Base-by-base conservation (phyloP, 2,113 vertebrate genomes). In the Amblyornis subalaris region DNA sequence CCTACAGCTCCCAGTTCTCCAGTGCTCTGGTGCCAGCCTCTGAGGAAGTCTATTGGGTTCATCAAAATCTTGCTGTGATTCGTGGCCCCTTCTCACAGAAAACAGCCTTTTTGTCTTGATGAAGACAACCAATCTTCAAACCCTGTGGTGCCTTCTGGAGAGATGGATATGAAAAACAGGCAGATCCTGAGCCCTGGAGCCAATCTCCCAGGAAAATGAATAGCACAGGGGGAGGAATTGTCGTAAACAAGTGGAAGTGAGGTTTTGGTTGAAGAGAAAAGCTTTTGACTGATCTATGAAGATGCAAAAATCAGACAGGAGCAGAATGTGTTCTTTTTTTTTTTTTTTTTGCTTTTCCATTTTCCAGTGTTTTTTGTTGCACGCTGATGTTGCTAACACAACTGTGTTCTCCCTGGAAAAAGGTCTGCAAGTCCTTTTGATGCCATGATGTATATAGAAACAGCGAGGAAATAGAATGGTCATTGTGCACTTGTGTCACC, bases 121-220 rank as follows among this genome's bases (percentile, higher is more conserved):
- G 67, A 53, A 60, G 78, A 44, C 67, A 95, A 60, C 38, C 50
- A n/a, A 45, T 80, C 64, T 89, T 47, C 85, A 88, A 91, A 86
- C 65, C 79, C 88, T 45, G 0, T 17, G 48, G 74, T 93, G 82
- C 78, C 61, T 96, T 75, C 95, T 93, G 91, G 88, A 67, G 93
- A 80, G 88, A 71, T 28, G 75, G 60, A 36, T 70, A 6, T 77
- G 47, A 65, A 71, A 70, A 64, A 70, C 35, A 83, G 44, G 71
- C 91, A 94, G 88, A 53, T 60, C 85, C 71, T 0, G 6, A 85
- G 60, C 78, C 91, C 93, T 38, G 78, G 67, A 93, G 95, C 90
- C 71, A 79, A 64, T 90, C 67, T 93, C 55, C 75, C 64, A 80
- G 85, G 82, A 80, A 91, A 95, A 91, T 48, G n/a, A 85, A 83